phyloP scores from a whole-genome alignment of 2,888 invertebrate species.

The Drosophila peninsularis region DNA sequence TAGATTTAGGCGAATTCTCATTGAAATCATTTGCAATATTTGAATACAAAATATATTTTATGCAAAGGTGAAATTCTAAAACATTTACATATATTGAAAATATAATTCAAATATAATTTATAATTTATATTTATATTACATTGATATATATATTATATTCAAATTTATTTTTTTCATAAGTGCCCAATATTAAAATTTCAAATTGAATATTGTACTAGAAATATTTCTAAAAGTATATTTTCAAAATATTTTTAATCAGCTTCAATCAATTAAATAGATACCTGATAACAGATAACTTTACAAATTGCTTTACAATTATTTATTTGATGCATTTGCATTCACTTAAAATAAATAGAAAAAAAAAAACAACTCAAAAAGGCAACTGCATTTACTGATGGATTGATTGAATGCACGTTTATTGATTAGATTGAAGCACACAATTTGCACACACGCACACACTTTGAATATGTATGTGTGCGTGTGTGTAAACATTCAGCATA shows the following conservation, averaged over 20 bases:
- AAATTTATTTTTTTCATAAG: no score
- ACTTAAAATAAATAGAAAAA: background rate
- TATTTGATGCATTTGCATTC: conserved; percentile 3
- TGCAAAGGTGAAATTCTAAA: no score
- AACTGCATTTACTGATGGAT: conserved; percentile 13
- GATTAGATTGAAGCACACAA: conserved; percentile 27
- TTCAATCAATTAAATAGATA: background rate
- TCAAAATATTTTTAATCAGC: background rate
- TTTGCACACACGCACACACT: background rate
- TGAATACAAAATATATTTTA: no score
- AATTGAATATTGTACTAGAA: background rate
- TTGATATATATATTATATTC: no score
- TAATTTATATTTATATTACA: no score
- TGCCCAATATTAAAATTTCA: background rate
- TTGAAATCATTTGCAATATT: no score
- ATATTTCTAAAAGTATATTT: background rate
- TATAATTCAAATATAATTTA: no score
- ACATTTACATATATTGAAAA: no score
- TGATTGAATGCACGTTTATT: conserved; percentile 18
- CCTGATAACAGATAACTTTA: background rate
- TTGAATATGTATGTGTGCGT: background rate
- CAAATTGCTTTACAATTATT: conserved; percentile 1
- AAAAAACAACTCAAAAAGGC: background rate
- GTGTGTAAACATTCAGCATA: conserved; percentile 8
- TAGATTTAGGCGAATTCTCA: no score